A percentile compares a stretch with the other conserved stretches of the same genome.
phyloP scores from a whole-genome alignment of 2,888 invertebrate species.

The Eurois occulta region DNA sequence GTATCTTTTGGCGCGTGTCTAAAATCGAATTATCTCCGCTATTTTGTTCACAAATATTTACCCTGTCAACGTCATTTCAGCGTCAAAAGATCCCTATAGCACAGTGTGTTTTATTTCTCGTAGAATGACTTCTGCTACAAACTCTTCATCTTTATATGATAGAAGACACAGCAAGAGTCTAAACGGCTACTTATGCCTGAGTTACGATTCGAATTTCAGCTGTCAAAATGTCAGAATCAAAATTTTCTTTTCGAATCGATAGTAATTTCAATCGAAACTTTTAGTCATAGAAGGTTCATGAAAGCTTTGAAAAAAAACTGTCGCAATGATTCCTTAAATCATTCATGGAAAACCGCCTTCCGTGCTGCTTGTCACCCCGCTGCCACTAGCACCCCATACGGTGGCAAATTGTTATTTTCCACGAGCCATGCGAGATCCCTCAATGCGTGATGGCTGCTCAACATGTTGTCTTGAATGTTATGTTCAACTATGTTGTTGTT shows the following conservation, averaged over 20 bases:
- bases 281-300: background rate
- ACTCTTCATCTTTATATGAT: background rate
- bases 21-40: background rate
- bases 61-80: background rate
- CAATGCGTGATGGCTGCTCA: slow-evolving; percentile 55
- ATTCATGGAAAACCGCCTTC: background rate
- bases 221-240: background rate
- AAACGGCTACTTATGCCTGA: background rate
- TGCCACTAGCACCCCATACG: slow-evolving; percentile 8
- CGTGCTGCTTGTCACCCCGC: slow-evolving; percentile 13
- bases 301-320: too few species aligned
- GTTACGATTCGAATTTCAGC: background rate
- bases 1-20: background rate
- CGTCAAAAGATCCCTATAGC: background rate
- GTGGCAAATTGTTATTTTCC: slow-evolving; percentile 72
- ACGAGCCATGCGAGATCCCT: slow-evolving; percentile 51
- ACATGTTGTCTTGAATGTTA: slow-evolving; percentile 47
- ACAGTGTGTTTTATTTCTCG: too few species aligned
- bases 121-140: background rate
- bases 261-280: background rate
- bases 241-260: background rate
- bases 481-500: background rate
- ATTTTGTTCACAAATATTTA: background rate
- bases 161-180: background rate
- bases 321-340: background rate